Conservation (phyloP, 2,113 vertebrate genomes). For the Amblyornis subalaris region DNA sequence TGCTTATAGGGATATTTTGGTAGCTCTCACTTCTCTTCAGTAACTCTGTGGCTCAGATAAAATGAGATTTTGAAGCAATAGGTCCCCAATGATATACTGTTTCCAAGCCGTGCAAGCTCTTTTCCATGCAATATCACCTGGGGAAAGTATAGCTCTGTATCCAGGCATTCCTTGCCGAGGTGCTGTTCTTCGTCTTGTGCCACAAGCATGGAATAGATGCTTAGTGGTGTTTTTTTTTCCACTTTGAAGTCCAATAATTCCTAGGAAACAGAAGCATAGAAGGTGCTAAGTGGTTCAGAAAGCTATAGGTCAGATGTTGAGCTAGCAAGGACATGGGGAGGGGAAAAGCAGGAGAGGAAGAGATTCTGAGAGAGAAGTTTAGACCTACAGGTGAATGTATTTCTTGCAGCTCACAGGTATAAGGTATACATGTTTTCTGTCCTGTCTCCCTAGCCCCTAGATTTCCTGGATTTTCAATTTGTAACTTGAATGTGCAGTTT, state of each 20-base stretch:
- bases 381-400: rapidly evolving
- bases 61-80: neutral
- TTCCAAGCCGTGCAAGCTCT: neutral
- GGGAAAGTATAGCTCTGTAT: rapidly evolving
- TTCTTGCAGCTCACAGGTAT: neutral
- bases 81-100: neutral
- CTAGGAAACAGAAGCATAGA: neutral
- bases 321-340: neutral
- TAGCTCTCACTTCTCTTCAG: neutral
- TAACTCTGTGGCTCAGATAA: neutral
- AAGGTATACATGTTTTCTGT: neutral
- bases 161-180: neutral
- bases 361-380: neutral
- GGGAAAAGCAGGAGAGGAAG: neutral
- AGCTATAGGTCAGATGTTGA: neutral
- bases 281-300: neutral
- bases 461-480: neutral
- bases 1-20: neutral
- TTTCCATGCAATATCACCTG: rapidly evolving
- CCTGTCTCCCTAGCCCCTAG: neutral
- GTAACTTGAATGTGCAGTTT: neutral
- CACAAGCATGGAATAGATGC: rapidly evolving
- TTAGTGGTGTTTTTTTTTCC: neutral
- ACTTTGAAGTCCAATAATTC: neutral
- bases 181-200: neutral